Evolutionary conservation across 35 echinoderm and acorn worm genomes (phyloP), one percentile per base, ranked within the genome.

Genomic region (Acanthaster planci): DNA sequence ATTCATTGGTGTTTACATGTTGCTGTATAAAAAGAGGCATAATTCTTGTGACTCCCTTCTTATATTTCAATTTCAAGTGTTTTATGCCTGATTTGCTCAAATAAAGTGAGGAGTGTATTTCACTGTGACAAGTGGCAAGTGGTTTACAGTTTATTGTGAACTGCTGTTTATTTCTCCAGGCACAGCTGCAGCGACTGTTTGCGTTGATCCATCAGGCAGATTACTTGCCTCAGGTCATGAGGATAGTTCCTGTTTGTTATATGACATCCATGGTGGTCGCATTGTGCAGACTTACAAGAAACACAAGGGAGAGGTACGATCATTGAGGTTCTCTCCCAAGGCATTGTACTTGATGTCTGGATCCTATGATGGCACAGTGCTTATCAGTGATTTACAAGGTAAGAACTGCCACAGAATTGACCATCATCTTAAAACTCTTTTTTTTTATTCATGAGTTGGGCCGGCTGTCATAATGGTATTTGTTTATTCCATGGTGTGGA

Each of bases 221-320:
- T 76, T 97, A 26, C 77, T 97, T 19, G 94, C 94, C 79, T 91
- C 92, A 3, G 95, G 91, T 18, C 95, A 98, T 39, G 95, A 98
- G 67, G 92, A 98, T 75, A 60, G 84, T 16, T 85, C 92, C 1
- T 84, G 81, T 32, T 91, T 98, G 95, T 78, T 98, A 39, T 98
- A 98, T 78, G 95, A 98, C 56, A 98, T 98, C 21, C 79, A 89
- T 2, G 95, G 95, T 47, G 91, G 88, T 22, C 91, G 95, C 16
- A 68, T 93, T 16, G 80, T 98, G 8, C 95, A 98, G 82, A 91
- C 91, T 0, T 98, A 88, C 82, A 39, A 88, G 7, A 85, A 92
- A 12, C 95, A 98, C 67, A 89, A 64, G 37, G 86, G 84, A 17
- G 91, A 98, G 27, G 90, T 93, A 21, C 84, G 95, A 10, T 94